Base-by-base conservation (phyloP, 1,140 invertebrate species). In the Aphaenogaster rudis region DNA sequence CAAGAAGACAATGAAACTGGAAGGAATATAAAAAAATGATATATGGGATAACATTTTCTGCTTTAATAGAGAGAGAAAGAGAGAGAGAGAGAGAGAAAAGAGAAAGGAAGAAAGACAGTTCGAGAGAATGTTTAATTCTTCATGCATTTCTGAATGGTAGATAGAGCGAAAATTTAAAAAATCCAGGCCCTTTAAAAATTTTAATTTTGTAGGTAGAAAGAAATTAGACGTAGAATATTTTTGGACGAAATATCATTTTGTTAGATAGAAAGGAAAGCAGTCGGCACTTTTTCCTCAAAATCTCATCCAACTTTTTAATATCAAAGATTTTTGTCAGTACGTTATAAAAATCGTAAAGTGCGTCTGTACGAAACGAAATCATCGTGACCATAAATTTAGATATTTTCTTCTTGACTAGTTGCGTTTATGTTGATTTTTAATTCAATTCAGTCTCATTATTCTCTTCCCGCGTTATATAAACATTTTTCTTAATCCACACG, bases 371-470 rank as follows among this genome's bases (percentile, higher is more conserved):
- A 28, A 76, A 76, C 3, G 15, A 59, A 61, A 39, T 28, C 11
- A 13, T 42, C 3, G 15, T 54, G 28, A 61, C 36, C 9, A 54
- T 57, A 45, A 6, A 77, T 13, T 45, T 33, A 28, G 8, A 67
- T 28, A 54, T 17, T 6, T 45, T 48, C 1, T 79, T 36, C 13
- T 8, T 39, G 21, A 52, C 21, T 9, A 28, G 3, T 9, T 2
- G 9, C 7, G 8, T 36, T 80, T 48, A 28, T 42, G 6, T 15
- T 2, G 11, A 28, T 61, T 72, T 71, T 48, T 72, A 57, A 82
- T 82, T 48, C 9, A 59, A 84, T 63, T 76, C 33, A 45, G 8
- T 71, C 15, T 72, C 54, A 50, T 48, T 48, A 61, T n/a, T 59
- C 33, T 82, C 13, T 48, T 59, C 33, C 39, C 28, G 71, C 50